Conservation (phyloP, 2,113 vertebrate genomes). For the Labeo rohita region DNA sequence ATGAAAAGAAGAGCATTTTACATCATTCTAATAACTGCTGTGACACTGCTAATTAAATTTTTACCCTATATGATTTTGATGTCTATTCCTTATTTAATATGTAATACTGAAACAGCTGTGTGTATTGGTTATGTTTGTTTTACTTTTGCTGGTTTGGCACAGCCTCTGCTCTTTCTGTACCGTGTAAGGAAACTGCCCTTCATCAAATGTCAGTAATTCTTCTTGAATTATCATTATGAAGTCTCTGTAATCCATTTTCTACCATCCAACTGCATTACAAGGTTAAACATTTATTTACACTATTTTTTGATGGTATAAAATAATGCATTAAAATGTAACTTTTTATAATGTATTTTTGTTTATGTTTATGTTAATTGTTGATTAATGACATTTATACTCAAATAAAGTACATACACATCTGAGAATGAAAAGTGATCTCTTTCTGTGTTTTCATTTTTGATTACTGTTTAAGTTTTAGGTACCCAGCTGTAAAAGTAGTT, state of each 20-base stretch:
- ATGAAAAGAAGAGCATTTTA: too few species aligned
- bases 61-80: background rate
- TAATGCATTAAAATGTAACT: background rate
- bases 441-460: too few species aligned
- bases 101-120: background rate
- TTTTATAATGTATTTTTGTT: background rate
- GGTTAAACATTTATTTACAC: background rate
- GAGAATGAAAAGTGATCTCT: too few species aligned
- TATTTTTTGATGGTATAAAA: too few species aligned
- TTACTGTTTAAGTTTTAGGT: too few species aligned
- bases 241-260: background rate
- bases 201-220: background rate
- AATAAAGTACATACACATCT: background rate
- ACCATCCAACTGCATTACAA: background rate
- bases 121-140: too few species aligned
- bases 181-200: background rate
- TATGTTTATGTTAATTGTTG: background rate
- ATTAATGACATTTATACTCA: background rate
- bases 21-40: too few species aligned
- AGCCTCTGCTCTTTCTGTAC: too few species aligned
- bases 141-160: too few species aligned
- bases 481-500: too few species aligned
- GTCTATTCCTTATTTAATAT: accelerated
- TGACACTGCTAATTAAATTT: background rate
- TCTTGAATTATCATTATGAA: background rate